Percentiles rank a stretch among this genome's conserved stretches.
Conservation (phyloP, 2,113 vertebrate genomes). For the Tricholaema leucomelas region DNA sequence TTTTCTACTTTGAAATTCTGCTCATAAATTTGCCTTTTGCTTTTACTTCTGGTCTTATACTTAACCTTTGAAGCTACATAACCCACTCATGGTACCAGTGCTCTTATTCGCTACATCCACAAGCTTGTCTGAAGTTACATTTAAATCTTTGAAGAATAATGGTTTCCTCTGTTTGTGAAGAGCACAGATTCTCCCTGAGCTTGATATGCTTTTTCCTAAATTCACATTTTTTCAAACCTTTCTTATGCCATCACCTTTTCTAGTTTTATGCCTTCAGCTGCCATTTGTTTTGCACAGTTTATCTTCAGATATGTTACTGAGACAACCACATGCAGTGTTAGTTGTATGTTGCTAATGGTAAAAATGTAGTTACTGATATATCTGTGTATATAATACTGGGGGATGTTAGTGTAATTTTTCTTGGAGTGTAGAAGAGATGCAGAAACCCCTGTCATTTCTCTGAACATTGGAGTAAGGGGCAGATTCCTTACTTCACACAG, state of each 20-base stretch:
- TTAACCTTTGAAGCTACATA: neutral
- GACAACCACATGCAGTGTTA: neutral
- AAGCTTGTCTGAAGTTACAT: neutral
- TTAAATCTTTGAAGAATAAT: neutral
- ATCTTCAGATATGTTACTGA: neutral
- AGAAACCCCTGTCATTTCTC: neutral
- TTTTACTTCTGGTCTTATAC: conserved; percentile 10
- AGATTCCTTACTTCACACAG: neutral
- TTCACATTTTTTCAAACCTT: neutral
- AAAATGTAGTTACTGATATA: neutral
- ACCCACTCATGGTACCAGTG: neutral
- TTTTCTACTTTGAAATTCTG: conserved; percentile 9
- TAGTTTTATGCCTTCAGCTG: neutral
- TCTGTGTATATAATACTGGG: neutral
- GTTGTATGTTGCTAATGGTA: neutral
- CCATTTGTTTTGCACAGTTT: neutral
- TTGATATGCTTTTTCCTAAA: neutral
- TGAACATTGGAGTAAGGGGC: neutral
- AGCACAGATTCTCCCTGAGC: neutral
- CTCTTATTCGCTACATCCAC: neutral
- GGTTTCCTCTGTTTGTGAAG: neutral
- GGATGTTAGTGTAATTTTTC: neutral
- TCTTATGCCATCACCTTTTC: neutral
- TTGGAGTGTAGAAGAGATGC: neutral
- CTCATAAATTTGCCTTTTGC: neutral